phyloP scores from a whole-genome alignment of 2,888 invertebrate species.

The Drepana falcataria region DNA sequence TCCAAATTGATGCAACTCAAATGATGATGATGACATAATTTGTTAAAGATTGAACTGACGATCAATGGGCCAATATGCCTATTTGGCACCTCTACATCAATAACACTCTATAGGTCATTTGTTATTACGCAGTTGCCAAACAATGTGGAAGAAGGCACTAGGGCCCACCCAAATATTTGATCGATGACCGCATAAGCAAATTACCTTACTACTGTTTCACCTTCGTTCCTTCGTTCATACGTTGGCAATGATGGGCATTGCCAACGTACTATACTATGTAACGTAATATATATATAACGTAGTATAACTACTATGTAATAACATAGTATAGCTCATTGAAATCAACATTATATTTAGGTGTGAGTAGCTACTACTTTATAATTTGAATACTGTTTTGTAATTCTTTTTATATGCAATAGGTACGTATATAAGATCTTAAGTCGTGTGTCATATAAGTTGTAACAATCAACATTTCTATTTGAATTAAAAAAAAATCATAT shows the following conservation, averaged over 20 bases:
- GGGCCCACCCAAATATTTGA: conserved; percentile 47
- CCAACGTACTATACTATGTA: conserved; percentile 25
- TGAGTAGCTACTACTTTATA: too few relatives aligned
- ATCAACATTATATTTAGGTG: too few relatives aligned
- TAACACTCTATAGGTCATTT: conserved; percentile 11
- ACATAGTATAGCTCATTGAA: too few relatives aligned
- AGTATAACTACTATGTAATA: conserved; percentile 11
- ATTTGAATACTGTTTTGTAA: too few relatives aligned
- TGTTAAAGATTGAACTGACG: conserved; percentile 9
- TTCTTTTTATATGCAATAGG: too few relatives aligned
- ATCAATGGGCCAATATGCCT: neutral
- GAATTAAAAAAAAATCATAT: too few relatives aligned
- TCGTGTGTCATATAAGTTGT: too few relatives aligned
- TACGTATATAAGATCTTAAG: too few relatives aligned
- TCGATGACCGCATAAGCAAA: conserved; percentile 64
- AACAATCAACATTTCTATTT: too few relatives aligned
- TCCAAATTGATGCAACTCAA: conserved; percentile 2
- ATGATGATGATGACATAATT: conserved; percentile 24
- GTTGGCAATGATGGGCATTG: conserved; percentile 29
- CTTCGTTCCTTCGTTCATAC: too few relatives aligned
- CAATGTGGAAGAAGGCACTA: conserved; percentile 26
- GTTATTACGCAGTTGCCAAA: conserved; percentile 41
- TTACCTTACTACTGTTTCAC: conserved; percentile 42
- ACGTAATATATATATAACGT: conserved; percentile 28
- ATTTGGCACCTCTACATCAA: conserved; percentile 9